Evolutionary conservation across 1,140 invertebrate species (phyloP), one percentile per base, ranked within the genome.

Genomic region (Steinernema feltiae): DNA sequence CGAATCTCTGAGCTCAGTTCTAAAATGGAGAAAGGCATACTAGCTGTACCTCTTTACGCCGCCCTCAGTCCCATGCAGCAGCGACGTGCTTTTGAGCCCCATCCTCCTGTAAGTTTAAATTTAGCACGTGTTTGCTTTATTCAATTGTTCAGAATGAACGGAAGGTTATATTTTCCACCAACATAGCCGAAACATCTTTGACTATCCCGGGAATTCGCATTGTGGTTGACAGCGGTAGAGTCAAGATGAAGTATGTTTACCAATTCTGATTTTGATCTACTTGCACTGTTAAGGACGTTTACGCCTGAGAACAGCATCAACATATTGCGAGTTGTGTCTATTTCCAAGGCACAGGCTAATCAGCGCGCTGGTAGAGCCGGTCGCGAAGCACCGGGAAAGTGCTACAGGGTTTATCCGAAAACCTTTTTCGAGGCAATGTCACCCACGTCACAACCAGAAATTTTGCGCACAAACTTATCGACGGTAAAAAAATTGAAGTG

Each of bases 161-260:
- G 69, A 79, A 79, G 88, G 91, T 99, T 18, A 91, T 99, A 78
- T 88, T 98, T 70, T 91, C 94, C n/a, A 99, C 97, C 29, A 99
- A 99, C 87, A 93, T 99, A 77, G 97, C 97, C 1, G 97, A 97
- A 88, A 96, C 95, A 0, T 97, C 94, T 2, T 90, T 99, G 0
- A 99, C 97, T 0, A 98, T 99, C 82, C 92, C 88, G 69, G 93
- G 94, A 27, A 94, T 99, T 76, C 92, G 92, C 81, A 93, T 92
- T 88, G 94, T 99, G 1, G 92, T 99, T 76, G 97, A 99, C 86
- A 91, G 92, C 77, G 97, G 97, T 3, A 92, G 92, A 86, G 94
- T 98, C 0, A 99, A 99, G 89, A 90, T 90, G 77, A 85, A 81
- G 87, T 88, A 80, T 69, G 78, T 32, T 71, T 46, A 18, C 1